Base-by-base conservation (phyloP, 1,140 invertebrate species). In the Lineus longissimus region DNA sequence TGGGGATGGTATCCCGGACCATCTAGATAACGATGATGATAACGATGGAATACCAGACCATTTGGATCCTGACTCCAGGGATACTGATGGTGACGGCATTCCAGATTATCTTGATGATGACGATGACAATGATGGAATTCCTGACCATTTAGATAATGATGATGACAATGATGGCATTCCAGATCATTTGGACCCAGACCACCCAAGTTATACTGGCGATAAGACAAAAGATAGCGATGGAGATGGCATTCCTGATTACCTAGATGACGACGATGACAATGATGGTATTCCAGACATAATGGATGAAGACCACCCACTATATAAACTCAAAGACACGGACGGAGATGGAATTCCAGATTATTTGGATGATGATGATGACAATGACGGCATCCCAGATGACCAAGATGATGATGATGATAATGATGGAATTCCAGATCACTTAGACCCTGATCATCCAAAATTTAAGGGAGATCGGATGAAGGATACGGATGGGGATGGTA, bases 231-330 rank as follows among this genome's bases (percentile, higher is more conserved):
- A 70, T 36, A 72, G 74, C 61, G 68, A 76, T 61, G 72, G 72
- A 25, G 72, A 79, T 61, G 78, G 78, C 13, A 76, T 79, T 29
- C 76, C 74, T 31, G 71, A 79, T 57, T 36, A 72, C 59, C 60
- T 66, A 27, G 73, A 77, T 17, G 65, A 74, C 30, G 68, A 69
- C 29, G 75, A 79, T 13, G 62, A 68, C 62, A 69, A 67, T 61
- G 73, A 76, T 67, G 74, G 74, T 58, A 78, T 79, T 51, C 76
- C 77, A 0, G 74, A 81, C 55, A 59, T 72, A 60, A 25, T 70
- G 33, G 73, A 78, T 23, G 66, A 70, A 63, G 70, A 65, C 36
- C 65, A 70, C 33, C 54, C 59, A 36, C 54, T 73, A 72, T 7
- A 71, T 76, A 62, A 64, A 75, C 57, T 33, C 25, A 65, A 71